Percentiles rank a stretch among this genome's conserved stretches.
phyloP scores from a whole-genome alignment of 2,113 vertebrate species.

The Gnathonemus longibarbis region DNA sequence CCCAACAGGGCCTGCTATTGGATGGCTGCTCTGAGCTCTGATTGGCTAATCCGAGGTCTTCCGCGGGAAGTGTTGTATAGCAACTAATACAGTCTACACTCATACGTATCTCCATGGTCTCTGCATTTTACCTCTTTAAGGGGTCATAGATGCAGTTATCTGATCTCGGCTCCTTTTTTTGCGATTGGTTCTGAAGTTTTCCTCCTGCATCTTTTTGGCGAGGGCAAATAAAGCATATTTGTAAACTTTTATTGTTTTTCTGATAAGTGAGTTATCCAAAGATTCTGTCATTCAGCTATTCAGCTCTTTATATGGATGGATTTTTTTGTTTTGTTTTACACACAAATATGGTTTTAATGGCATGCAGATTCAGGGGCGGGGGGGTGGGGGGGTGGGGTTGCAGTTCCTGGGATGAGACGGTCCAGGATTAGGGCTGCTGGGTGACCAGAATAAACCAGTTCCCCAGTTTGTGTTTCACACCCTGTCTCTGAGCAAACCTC shows the following conservation, averaged over 20 bases:
- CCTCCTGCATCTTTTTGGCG: background rate
- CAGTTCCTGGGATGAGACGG: background rate
- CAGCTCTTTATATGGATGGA: background rate
- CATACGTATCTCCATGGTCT: background rate
- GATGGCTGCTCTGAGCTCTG: background rate
- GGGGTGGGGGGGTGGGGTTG: background rate
- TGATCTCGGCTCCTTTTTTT: background rate
- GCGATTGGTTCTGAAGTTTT: background rate
- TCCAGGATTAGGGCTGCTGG: background rate
- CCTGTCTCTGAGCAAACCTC: constrained; percentile 32
- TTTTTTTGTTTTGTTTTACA: background rate
- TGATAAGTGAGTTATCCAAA: background rate
- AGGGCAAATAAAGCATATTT: background rate
- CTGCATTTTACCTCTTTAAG: background rate
- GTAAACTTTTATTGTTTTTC: background rate
- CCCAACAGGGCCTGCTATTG: background rate
- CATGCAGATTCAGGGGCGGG: background rate
- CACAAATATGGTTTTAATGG: background rate
- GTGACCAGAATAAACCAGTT: constrained; percentile 18
- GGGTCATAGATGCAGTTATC: background rate
- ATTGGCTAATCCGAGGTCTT: background rate
- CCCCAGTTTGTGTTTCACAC: background rate
- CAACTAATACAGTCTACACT: background rate
- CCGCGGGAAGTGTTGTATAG: background rate
- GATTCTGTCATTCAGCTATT: background rate